Evolutionary conservation across 1,140 invertebrate genomes (phyloP), one percentile per base, ranked within the genome.

Genomic region (Brachionus asplanchnoidis): DNA sequence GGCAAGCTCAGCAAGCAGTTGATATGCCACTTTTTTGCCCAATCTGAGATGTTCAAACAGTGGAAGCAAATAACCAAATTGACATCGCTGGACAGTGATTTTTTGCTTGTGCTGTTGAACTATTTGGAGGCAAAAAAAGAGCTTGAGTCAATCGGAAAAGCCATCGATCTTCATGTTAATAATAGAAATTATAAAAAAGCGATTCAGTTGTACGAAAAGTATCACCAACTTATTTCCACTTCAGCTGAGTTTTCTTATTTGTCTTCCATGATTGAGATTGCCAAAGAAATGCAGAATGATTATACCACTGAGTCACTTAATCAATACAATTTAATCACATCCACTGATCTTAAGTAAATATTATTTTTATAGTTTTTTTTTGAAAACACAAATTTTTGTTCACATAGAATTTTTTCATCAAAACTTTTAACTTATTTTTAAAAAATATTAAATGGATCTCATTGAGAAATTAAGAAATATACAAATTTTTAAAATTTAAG

Each of bases 161-260:
- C 44, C 14, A 77, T 77, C 26, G 73, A 77, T 77, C 26, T 77
- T 12, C 73, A 77, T 77, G 26, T 77, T 1, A 77, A 77, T 77
- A 77, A 50, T n/a, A 77, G 44, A 77, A 77, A 77, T 50, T 50
- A 50, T 28, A 77, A 77, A 77, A 77, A 50, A 26, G 73, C 73
- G 0, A 50, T 77, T 77, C 42, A 77, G 7, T 50, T 77, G 20
- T 77, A 50, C 26, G 73, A 77, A 9, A 77, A 77, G 26, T 2
- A 77, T 14, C 73, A 77, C n/a, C 17, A 77, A 5, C 23, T 46
- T 0, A 53, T 50, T 28, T 32, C 73, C 3, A 77, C 5, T 17
- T 77, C 44, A 5, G 2, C 2, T 2, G 44, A 77, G 5, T 77
- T 77, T 77, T 5, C 32, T 17, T 73, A 73, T 20, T 9, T 73